Base-by-base conservation (phyloP, 2,888 invertebrate genomes). In the Drosophila algonquin region DNA sequence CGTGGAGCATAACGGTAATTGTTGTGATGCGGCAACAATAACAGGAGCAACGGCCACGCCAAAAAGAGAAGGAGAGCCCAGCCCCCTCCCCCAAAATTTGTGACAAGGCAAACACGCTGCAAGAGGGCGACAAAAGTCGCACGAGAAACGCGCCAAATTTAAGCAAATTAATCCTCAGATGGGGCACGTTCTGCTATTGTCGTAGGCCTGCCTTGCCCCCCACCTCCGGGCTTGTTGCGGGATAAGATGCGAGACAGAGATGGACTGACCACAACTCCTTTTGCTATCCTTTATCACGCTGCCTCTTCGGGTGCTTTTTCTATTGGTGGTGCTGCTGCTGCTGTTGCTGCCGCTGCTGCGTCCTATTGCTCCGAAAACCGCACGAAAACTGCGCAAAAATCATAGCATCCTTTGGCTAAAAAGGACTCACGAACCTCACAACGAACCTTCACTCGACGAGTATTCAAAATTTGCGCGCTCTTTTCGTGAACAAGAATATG, bases 381-480 rank as follows among this genome's bases (percentile, higher is more conserved):
- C 87, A 90, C 87, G 89, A 87, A 83, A 85, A 90, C 90, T 90
- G 90, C 89, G 89, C 80, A 80, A 73, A 79, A 72, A 77, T 75
- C 59, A 62, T 72, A 76, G 84, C 82, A 89, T 82, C 79, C 79
- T 75, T 79, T 81, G 75, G 59, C 76, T 76, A 79, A 84, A 84
- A 88, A 84, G 88, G 82, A 79, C 76, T 63, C 56, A 59, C 40
- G 69, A 58, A 53, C 46, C 16, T 18, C 58, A 27, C 50, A 51
- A 40, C 40, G 50, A 50, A 35, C 40, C 40, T 16, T 35, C 21
- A 44, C 72, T 58, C 48, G 50, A 40, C 48, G 62, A n/a, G 21
- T 21, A 40, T 40, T 40, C 54, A 30, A 30, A 40, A 44, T 40
- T 57, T 62, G 57, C 56, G 61, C 18, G 16, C 56, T 30, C 18